Evolutionary conservation across 2,797 vertebrate genomes (phyloP), one percentile per base, ranked within the genome.

Genomic region (Sebastes ruberrimus): DNA sequence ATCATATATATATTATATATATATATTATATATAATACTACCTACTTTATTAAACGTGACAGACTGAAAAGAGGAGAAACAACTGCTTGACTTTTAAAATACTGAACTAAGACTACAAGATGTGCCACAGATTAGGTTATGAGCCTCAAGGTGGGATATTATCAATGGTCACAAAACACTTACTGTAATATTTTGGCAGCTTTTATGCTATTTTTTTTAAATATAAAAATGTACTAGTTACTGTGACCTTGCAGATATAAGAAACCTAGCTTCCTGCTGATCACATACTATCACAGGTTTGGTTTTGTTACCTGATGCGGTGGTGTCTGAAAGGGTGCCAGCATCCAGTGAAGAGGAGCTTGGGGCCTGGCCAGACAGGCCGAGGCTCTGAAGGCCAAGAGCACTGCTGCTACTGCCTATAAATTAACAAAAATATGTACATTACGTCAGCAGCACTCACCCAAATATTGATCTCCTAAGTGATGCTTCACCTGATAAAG

Each of bases 331-430:
- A 59, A 99, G 96, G 0, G 99, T 99, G 77, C 99, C 99, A 1
- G 99, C 99, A n/a, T 99, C 99, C 33, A 99, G 96, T 23, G 98
- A 99, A 55, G 99, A 99, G 71, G 98, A 99, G 92, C 99, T 99
- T 89, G 98, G 99, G 32, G 98, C 98, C 87, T 99, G 99, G 73
- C 98, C 98, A 10, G 99, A 99, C 49, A 99, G 95, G 4, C 98
- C 99, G 64, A 99, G 95, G 93, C 98, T 99, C 95, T 99, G 99
- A 80, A 99, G 96, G 71, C 98, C 98, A 71, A 99, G 97, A 42
- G 98, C 98, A 90, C 98, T 99, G 93, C 99, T 99, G 95, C 97
- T 99, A 95, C 98, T 99, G 78, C 98, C 99, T 99, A 90, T 74
- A 95, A 89, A 86, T 8, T 62, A n/a, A 53, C 16, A 63, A 89